Evolutionary conservation across 2,113 vertebrate genomes (phyloP), one percentile per base, ranked within the genome.

Genomic region (Eolophus roseicapilla): DNA sequence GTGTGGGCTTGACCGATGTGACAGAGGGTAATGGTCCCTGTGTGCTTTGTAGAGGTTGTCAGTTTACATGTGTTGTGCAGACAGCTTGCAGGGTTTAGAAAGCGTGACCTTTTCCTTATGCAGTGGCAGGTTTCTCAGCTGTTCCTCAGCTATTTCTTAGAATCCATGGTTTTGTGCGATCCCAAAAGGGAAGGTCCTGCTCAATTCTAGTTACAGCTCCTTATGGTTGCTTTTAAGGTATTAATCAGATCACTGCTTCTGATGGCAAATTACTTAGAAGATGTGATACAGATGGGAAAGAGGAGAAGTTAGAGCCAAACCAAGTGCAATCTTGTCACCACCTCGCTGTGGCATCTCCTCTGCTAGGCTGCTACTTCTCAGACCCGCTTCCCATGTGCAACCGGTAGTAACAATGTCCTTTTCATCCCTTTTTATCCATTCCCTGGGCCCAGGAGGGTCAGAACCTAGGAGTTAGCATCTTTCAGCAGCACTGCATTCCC

Each of bases 311-410:
- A 19, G n/a, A 31, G n/a, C 18, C 15, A 31, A 19, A 15, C n/a
- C 71, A 13, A 25, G 29, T 21, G 41, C 10, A 11, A 53, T 1
- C 17, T 15, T 15, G 2, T 2, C 64, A 43, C 25, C 37, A 4
- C 16, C 39, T 60, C 5, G 1, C 63, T 29, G 25, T 7, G 3
- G 39, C 5, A 41, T 59, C 57, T 37, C 52, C 35, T 12, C 8
- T 14, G 29, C 21, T 3, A 9, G 29, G 64, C 25, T 60, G 74
- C 81, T 57, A 3, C 44, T 47, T 44, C 8, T 4, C 43, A 39
- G 39, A 67, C 5, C 29, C 3, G 1, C 27, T 33, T 62, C 41
- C 59, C 0, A 0, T 0, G 0, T 17, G 59, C 3, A 47, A 17
- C 28, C 44, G 31, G 50, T 3, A 41, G 44, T 14, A 33, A 29